Percentiles rank a stretch among this genome's conserved stretches.
Evolutionary conservation across 2,888 invertebrate species (phyloP).

Genomic region (Cremastinae sp.): DNA sequence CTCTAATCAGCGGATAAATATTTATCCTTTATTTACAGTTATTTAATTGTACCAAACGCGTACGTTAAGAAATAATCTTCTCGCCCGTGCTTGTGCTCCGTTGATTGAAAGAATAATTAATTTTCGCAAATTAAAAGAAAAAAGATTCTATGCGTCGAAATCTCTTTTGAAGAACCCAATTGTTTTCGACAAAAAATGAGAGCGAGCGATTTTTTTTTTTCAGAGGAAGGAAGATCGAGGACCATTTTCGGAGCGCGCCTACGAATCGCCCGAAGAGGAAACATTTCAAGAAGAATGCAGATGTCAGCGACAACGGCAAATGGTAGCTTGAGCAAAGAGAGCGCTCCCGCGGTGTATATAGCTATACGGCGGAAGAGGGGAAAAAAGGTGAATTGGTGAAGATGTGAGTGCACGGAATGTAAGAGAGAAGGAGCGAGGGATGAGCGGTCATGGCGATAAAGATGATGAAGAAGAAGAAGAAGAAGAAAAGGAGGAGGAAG

Average conservation of each 20-base stretch:
- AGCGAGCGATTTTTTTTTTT: not conserved
- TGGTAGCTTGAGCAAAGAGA: slow-evolving; percentile 21
- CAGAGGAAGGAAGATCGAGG: not conserved
- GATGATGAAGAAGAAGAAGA: slow-evolving; percentile 13
- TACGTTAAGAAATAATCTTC: too few species aligned
- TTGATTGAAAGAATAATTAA: too few species aligned
- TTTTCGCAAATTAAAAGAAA: too few species aligned
- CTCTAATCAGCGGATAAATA: too few species aligned
- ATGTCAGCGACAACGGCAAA: slow-evolving; percentile 32
- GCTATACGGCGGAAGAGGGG: not conserved
- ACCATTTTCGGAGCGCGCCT: slow-evolving; percentile 2
- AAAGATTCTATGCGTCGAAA: too few species aligned
- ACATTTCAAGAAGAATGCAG: slow-evolving; percentile 30
- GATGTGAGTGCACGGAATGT: slow-evolving; percentile 37
- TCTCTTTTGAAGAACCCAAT: too few species aligned
- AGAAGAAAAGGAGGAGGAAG: slow-evolving; percentile 35
- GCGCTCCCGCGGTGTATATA: not conserved
- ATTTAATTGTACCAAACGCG: too few species aligned
- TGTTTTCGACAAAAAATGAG: too few species aligned
- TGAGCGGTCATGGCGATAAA: slow-evolving; percentile 41
- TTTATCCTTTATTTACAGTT: too few species aligned
- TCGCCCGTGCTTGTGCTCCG: too few species aligned
- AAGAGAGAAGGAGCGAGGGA: slow-evolving; percentile 19
- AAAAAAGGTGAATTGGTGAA: too few species aligned
- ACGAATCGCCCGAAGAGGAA: slow-evolving; percentile 13